Percentiles rank a stretch among this genome's conserved stretches.
Evolutionary conservation across 2,888 invertebrate species (phyloP).

Genomic region (Spodoptera exigua): DNA sequence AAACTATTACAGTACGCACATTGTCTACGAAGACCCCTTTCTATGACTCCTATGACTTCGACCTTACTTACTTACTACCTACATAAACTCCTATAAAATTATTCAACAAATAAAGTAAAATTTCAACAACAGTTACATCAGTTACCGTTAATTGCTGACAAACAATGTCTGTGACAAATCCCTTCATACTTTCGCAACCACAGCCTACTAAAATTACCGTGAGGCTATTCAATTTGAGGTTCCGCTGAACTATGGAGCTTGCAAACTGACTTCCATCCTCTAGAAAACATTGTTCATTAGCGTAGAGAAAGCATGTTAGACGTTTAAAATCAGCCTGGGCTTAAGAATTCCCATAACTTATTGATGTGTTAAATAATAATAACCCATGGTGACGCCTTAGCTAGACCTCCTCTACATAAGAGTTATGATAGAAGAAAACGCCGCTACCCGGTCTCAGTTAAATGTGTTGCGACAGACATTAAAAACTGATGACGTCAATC

Average conservation of each 20-base stretch:
- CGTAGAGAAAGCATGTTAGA: conserved; percentile 27
- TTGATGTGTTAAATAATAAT: no score
- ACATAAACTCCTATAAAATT: no score
- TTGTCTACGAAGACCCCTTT: no score
- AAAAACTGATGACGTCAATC: no score
- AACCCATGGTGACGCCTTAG: not conserved
- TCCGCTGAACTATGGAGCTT: conserved; percentile 37
- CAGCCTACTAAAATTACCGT: conserved; percentile 40
- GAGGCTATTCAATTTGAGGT: conserved; percentile 41
- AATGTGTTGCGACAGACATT: no score
- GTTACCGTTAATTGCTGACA: conserved; percentile 13
- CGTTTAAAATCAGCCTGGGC: conserved; percentile 5
- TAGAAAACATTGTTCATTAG: conserved; percentile 29
- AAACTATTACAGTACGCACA: no score
- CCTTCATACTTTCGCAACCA: conserved; percentile 37
- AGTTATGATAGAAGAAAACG: no score
- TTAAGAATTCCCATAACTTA: conserved; percentile 4
- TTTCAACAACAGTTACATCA: no score
- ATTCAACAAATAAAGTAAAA: conserved; percentile 2
- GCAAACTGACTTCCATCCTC: conserved; percentile 12
- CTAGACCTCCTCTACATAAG: no score
- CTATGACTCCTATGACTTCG: no score
- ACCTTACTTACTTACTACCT: no score
- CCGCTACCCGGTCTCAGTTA: no score
- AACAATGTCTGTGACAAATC: conserved; percentile 48